Evolutionary conservation across 2,113 vertebrate genomes (phyloP).

Genomic region (Anseranas semipalmata): DNA sequence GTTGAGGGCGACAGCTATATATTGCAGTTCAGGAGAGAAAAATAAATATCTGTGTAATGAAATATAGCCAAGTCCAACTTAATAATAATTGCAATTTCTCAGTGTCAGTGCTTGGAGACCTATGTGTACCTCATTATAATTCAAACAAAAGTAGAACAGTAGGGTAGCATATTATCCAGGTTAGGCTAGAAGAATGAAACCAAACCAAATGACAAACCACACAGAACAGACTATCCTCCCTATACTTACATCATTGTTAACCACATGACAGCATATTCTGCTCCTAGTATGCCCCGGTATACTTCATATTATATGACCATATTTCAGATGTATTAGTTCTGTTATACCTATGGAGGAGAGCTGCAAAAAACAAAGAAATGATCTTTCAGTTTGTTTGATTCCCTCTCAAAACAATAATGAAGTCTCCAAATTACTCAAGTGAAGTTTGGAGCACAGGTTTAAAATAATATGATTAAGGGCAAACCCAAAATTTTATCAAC

Average conservation of each 20-base stretch:
- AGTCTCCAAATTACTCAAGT: not conserved
- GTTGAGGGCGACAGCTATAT: slow-evolving; percentile 49
- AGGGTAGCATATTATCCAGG: not conserved
- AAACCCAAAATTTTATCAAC: not conserved
- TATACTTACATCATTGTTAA: not conserved
- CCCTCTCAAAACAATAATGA: not conserved
- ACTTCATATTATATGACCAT: not conserved
- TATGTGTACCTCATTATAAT: slow-evolving; percentile 28
- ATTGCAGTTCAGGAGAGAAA: slow-evolving; percentile 66
- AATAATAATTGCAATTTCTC: slow-evolving; percentile 76
- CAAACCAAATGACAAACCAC: not conserved
- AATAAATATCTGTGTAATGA: slow-evolving; percentile 58
- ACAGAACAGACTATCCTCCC: not conserved
- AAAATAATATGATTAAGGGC: not conserved
- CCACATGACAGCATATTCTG: not conserved
- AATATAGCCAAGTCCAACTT: slow-evolving; percentile 42
- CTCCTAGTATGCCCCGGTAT: not conserved
- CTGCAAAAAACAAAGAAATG: not conserved
- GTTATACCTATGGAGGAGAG: not conserved
- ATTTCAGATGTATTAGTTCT: not conserved
- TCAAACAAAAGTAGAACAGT: slow-evolving; percentile 38
- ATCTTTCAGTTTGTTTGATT: not conserved
- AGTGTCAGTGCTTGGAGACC: slow-evolving; percentile 49
- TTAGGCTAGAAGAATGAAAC: slow-evolving; percentile 1
- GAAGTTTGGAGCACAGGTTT: not conserved